Evolutionary conservation across 2,888 invertebrate species (phyloP), one percentile per base, ranked within the genome.

Genomic region (Trissoscelio sp.): DNA sequence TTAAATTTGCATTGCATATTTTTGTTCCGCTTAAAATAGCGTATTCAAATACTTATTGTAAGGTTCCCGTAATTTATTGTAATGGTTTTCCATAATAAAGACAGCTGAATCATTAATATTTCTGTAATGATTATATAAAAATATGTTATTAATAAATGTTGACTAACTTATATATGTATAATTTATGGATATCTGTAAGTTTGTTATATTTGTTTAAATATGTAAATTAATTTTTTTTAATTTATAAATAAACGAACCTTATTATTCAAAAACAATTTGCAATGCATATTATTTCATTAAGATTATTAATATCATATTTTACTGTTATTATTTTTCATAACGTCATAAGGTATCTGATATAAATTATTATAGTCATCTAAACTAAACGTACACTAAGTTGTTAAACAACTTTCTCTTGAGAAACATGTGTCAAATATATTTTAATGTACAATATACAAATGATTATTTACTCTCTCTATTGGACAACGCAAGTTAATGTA

Each of bases 401-500:
- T 39, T 39, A 9, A 51, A 11, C 39, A 51, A 34, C 66, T 66
- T 66, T 66, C 66, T 53, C 66, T 12, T 11, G n/a, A 20, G 48
- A 14, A 34, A 48, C 16, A 44, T 9, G 31, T 31, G 12, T 46
- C 11, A 48, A 34, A 31, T 18, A 28, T 34, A 18, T 48, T 20
- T 64, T 46, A 48, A 64, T 64, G 34, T 12, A 48, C 16, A 48
- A 64, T 44, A 22, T 46, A 24, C n/a, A 58, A 58, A 14, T 58
- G 34, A n/a, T 58, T 22, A 58, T 42, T 58, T 42, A 24, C 24
- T 42, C 42, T 58, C 58, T 2, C 42, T 24, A 24, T 12, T 34
- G 9, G 7, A 34, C 11, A 9, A 6, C 34, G 2, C 9, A 34
- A 34, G 4, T 2, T 34, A 24, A 24, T 6, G 24, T 24, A 24